Conservation (phyloP, 2,113 vertebrate species). For the Erythrolamprus reginae region DNA sequence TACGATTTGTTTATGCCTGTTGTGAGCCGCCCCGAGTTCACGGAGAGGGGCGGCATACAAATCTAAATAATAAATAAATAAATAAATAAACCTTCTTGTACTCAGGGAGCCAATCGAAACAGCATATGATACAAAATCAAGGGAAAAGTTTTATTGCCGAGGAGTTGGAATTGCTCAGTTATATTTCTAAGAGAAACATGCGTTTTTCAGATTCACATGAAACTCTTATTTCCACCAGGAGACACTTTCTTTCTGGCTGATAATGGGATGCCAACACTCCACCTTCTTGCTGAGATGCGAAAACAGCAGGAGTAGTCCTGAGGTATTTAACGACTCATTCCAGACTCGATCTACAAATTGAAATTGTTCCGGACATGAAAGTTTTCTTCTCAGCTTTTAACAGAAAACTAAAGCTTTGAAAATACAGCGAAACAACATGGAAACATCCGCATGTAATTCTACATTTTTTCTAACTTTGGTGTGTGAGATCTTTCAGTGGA, state of each 20-base stretch:
- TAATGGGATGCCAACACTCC: not conserved
- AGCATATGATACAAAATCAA: not conserved
- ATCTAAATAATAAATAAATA: not conserved
- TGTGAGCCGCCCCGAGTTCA: too few relatives aligned
- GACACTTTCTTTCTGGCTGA: not conserved
- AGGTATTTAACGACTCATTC: not conserved
- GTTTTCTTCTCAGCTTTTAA: not conserved
- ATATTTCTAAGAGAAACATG: not conserved
- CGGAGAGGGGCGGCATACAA: too few relatives aligned
- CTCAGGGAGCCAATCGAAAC: not conserved
- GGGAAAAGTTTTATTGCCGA: not conserved
- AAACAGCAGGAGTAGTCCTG: not conserved
- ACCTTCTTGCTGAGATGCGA: not conserved
- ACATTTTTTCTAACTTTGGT: not conserved
- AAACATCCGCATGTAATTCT: not conserved
- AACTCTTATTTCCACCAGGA: not conserved
- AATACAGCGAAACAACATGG: not conserved
- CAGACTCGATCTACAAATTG: not conserved
- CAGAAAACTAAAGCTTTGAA: not conserved
- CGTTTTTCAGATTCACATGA: not conserved
- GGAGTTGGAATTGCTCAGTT: not conserved
- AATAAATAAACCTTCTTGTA: not conserved
- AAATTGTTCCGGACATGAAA: not conserved
- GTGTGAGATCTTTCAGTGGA: not conserved
- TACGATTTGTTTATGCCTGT: too few relatives aligned